A percentile compares a stretch with the other conserved stretches of the same genome.
Evolutionary conservation across 2,888 invertebrate genomes (phyloP).

Genomic region (Alloscopus bannaensis): DNA sequence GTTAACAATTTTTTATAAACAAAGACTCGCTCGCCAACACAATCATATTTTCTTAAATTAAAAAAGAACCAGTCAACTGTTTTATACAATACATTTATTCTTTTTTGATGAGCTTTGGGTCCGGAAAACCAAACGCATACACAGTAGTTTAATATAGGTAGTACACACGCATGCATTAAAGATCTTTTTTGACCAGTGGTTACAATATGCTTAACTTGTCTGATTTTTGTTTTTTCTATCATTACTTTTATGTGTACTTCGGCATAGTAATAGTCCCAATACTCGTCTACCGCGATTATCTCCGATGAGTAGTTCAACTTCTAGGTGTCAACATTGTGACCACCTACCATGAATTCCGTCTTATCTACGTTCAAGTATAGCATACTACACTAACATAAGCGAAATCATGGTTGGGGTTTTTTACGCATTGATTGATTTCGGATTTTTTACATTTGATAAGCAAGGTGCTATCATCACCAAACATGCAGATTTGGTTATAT

Average conservation of each 20-base stretch:
- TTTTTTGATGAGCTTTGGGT: background rate
- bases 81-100: background rate
- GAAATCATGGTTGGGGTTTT: background rate
- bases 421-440: background rate
- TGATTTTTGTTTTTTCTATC: background rate
- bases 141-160: conserved; percentile 10
- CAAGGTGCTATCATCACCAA: conserved; percentile 25
- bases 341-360: conserved; percentile 1
- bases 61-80: background rate
- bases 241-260: background rate
- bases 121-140: background rate
- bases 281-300: no score
- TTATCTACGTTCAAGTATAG: conserved; percentile 21
- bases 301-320: no score
- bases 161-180: background rate
- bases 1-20: background rate
- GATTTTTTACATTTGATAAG: background rate
- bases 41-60: background rate
- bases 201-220: background rate
- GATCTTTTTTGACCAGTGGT: background rate
- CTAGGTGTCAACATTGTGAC: no score
- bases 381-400: background rate
- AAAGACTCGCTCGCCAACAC: background rate
- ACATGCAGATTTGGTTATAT: conserved; percentile 6
- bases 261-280: conserved; percentile 3